phyloP scores from a whole-genome alignment of 2,888 invertebrate genomes.

The Caenorhabditis japonica region DNA sequence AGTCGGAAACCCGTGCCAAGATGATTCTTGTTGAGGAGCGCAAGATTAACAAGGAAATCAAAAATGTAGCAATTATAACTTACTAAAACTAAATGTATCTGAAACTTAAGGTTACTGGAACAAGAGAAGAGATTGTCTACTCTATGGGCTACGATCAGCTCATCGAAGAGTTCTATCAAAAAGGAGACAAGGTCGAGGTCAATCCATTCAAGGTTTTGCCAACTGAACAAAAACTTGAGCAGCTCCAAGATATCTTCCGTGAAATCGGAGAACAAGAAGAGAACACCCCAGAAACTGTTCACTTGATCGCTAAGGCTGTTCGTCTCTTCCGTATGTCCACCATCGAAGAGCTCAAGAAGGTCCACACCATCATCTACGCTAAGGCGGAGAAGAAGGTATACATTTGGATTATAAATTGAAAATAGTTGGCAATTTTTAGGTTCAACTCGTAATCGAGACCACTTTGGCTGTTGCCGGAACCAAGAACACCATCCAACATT shows the following conservation, averaged over 20 bases:
- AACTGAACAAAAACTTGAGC: slow-evolving; percentile 51
- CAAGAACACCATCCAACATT: slow-evolving; percentile 60
- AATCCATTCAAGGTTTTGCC: slow-evolving; percentile 36
- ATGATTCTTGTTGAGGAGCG: slow-evolving; percentile 38
- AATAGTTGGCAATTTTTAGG: slow-evolving; percentile 12
- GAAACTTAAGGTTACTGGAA: slow-evolving; percentile 30
- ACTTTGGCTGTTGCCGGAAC: slow-evolving; percentile 67
- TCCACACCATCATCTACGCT: slow-evolving; percentile 46
- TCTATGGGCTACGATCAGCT: slow-evolving; percentile 56
- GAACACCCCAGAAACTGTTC: slow-evolving; percentile 54
- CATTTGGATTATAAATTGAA: no score
- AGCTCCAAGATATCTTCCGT: slow-evolving; percentile 41
- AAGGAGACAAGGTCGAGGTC: slow-evolving; percentile 59
- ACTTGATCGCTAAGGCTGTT: slow-evolving; percentile 65
- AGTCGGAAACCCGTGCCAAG: slow-evolving; percentile 47
- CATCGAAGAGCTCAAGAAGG: slow-evolving; percentile 49
- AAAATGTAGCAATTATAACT: slow-evolving; percentile 16
- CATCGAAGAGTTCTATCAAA: slow-evolving; percentile 68
- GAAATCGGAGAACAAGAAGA: slow-evolving; percentile 33
- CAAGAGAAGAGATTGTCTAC: slow-evolving; percentile 65
- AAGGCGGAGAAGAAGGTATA: slow-evolving; percentile 35
- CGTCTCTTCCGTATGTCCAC: slow-evolving; percentile 58
- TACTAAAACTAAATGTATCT: background rate
- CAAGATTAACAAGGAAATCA: slow-evolving; percentile 41
- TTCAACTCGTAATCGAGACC: slow-evolving; percentile 58